These are phyloP conservation scores for Gari tellinella DNA, from an alignment of 2,888 invertebrate genomes.

Conservation along the genomic window DNA sequence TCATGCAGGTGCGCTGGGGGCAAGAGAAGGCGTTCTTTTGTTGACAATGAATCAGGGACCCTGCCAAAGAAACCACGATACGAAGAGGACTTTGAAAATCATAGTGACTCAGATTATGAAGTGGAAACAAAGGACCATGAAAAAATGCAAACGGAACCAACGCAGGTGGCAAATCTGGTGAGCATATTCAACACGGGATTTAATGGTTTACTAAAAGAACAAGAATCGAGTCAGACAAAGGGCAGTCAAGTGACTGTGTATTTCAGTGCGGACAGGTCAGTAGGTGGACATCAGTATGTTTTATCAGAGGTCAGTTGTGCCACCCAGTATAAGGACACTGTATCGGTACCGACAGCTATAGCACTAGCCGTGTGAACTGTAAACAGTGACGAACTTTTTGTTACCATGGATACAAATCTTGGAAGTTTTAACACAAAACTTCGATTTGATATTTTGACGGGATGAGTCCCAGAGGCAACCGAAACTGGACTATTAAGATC, in stretches of 20 bases:
- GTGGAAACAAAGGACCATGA: slow-evolving; percentile 38
- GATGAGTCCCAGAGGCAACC: too few relatives aligned
- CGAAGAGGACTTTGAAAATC: slow-evolving; percentile 42
- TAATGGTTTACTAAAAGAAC: slow-evolving; percentile 65
- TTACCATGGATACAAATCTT: background rate
- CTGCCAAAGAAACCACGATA: slow-evolving; percentile 56
- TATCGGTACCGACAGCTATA: slow-evolving; percentile 69
- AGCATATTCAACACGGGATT: slow-evolving; percentile 80
- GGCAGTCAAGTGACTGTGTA: slow-evolving; percentile 55
- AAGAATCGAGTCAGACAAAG: slow-evolving; percentile 16
- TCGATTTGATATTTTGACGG: too few relatives aligned
- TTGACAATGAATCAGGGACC: slow-evolving; percentile 43
- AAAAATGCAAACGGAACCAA: slow-evolving; percentile 73
- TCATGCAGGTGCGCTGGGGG: slow-evolving; percentile 56
- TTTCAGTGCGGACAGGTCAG: slow-evolving; percentile 53
- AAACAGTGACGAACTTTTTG: background rate
- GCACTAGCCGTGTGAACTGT: slow-evolving; percentile 70
- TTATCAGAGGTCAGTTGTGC: slow-evolving; percentile 60
- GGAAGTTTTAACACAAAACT: too few relatives aligned
- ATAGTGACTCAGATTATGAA: slow-evolving; percentile 38
- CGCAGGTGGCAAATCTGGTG: slow-evolving; percentile 79
- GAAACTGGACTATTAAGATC: too few relatives aligned
- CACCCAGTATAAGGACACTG: slow-evolving; percentile 63
- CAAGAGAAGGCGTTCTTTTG: slow-evolving; percentile 61
- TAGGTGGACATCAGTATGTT: slow-evolving; percentile 53